A percentile compares a stretch with the other conserved stretches of the same genome.
phyloP scores from a whole-genome alignment of 2,113 vertebrate species.

The Haliaeetus leucogaster region DNA sequence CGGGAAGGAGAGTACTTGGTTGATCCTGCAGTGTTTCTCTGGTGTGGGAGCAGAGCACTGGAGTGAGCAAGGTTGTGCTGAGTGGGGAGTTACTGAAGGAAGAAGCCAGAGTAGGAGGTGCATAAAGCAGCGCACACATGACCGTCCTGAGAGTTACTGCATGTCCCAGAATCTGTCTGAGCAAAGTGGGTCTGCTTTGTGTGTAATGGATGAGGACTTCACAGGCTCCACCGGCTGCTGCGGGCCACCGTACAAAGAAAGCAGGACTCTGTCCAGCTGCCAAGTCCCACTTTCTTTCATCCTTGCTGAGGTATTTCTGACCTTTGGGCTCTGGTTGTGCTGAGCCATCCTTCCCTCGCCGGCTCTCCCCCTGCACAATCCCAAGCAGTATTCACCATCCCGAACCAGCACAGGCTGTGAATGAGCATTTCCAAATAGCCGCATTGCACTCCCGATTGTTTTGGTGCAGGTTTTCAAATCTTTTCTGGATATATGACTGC shows the following conservation, averaged over 20 bases:
- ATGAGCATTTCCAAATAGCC: neutral
- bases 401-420: neutral
- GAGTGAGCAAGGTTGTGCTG: neutral
- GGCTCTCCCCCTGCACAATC: neutral
- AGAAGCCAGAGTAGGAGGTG: neutral
- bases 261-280: neutral
- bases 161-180: rapidly evolving
- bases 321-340: neutral
- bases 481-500: neutral
- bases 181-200: neutral
- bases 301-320: slow-evolving; percentile 15
- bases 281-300: neutral
- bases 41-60: neutral
- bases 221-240: neutral
- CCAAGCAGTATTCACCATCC: neutral
- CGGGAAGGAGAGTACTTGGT: neutral
- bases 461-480: neutral
- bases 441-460: neutral
- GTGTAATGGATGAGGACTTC: neutral
- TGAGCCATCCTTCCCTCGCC: neutral
- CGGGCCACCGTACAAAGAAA: neutral
- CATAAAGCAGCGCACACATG: neutral
- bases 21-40: neutral
- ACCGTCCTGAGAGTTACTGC: neutral
- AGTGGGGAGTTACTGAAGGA: neutral